A percentile compares a stretch with the other conserved stretches of the same genome.
Conservation (phyloP, 2,888 invertebrate species). For the Deroplatys truncata region DNA sequence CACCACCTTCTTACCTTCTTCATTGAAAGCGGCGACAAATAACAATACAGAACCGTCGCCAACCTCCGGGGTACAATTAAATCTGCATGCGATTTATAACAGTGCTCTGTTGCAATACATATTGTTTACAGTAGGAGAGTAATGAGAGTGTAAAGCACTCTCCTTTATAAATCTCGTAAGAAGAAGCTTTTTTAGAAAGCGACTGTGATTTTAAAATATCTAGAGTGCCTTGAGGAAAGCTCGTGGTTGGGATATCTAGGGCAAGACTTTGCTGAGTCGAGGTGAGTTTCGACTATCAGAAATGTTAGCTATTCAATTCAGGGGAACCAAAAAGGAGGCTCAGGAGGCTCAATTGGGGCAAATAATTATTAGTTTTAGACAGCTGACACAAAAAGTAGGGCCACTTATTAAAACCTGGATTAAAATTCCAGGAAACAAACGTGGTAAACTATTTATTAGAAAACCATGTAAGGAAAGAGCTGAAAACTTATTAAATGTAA, state of each 20-base stretch:
- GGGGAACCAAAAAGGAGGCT: too few relatives aligned
- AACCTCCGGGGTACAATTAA: neutral
- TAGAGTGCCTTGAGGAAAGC: neutral
- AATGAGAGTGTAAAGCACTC: neutral
- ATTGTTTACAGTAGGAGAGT: neutral
- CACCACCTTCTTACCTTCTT: neutral
- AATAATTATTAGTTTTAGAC: too few relatives aligned
- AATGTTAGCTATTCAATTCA: too few relatives aligned
- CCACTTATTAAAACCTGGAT: too few relatives aligned
- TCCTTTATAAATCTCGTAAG: neutral
- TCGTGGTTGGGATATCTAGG: neutral
- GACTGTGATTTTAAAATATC: neutral
- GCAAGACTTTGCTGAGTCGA: too few relatives aligned
- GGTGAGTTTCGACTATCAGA: neutral
- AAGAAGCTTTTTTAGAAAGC: neutral
- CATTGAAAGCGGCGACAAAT: neutral
- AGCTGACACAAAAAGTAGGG: too few relatives aligned
- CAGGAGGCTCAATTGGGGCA: too few relatives aligned
- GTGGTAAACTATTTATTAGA: too few relatives aligned
- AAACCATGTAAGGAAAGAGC: too few relatives aligned
- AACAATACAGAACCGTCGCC: neutral
- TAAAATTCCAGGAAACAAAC: too few relatives aligned
- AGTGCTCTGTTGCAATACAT: neutral
- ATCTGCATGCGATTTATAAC: neutral
- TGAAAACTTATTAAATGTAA: too few relatives aligned